Conservation (phyloP, 2,797 vertebrate species). For the Euphonia xanthogaster region DNA sequence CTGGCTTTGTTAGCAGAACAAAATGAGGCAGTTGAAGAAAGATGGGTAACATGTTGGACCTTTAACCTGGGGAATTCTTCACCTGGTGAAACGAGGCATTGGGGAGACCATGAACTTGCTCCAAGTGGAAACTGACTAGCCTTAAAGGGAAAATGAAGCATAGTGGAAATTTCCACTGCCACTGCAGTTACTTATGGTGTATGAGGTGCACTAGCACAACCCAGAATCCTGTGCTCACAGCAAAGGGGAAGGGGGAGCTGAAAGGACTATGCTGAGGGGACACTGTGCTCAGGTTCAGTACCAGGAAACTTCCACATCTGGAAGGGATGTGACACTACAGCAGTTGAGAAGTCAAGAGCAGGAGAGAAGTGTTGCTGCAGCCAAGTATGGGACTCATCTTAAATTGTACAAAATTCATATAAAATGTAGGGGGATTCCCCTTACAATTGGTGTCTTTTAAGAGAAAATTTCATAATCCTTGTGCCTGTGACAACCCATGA, state of each 20-base stretch:
- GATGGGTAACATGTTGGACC: not conserved
- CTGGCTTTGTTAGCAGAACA: not conserved
- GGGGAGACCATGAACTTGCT: not conserved
- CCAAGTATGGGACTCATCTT: not conserved
- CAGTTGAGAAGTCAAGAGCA: not conserved
- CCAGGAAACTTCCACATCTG: not conserved
- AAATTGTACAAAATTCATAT: not conserved
- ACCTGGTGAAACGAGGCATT: not conserved
- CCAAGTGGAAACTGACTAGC: not conserved
- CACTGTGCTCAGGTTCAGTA: not conserved
- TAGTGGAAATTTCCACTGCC: not conserved
- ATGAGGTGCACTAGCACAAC: not conserved
- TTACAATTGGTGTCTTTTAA: not conserved
- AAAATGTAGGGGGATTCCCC: not conserved
- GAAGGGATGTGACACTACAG: not conserved
- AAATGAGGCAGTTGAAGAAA: not conserved
- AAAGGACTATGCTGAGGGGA: not conserved
- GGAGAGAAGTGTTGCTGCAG: not conserved
- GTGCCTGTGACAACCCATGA: not conserved
- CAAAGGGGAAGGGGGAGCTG: not conserved
- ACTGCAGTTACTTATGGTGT: not conserved
- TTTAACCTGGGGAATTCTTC: constrained; percentile 26
- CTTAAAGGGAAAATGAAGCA: not conserved
- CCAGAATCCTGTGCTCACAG: not conserved
- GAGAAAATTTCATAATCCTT: not conserved